Base-by-base conservation (phyloP, 2,113 vertebrate genomes). In the Antennarius striatus region DNA sequence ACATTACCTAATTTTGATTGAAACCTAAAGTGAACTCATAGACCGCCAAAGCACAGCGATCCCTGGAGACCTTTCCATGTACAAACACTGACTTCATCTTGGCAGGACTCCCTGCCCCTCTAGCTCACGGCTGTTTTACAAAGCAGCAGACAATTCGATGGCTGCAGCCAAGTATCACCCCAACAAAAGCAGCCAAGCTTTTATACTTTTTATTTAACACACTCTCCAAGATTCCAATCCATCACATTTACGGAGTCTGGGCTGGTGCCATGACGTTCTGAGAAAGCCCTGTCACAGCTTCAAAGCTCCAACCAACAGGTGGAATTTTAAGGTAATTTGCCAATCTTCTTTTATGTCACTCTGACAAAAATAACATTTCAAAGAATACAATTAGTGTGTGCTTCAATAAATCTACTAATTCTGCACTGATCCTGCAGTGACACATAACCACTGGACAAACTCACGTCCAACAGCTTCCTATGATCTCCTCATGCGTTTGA, bases 41-140 rank as follows among this genome's bases (percentile, higher is more conserved):
- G 83, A 84, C 74, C 70, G 85, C 81, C 80, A 70, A 72, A 89
- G 85, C 83, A 87, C 79, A 52, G 58, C 14, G 48, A 72, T 51
- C 63, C 15, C 8, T 13, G 10, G 77, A 74, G 76, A 71, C 73
- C 30, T 22, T 60, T 75, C 29, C 14, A 3, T 74, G 73, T 55
- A 64, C 63, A 63, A 80, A 73, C 75, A 45, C 73, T 75, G 85
- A 78, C 80, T 82, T 85, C 71, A 73, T 86, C 69, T 79, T 84
- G 84, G 84, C 88, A 71, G 67, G 67, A 51, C n/a, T 80, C 80
- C 63, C 79, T 74, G 73, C 56, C 50, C 75, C 7, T 58, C 72
- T 66, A 63, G 74, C 68, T 59, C 49, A 61, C 13, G 45, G 67
- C 70, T 60, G 64, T 43, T 55, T 81, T 65, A 82, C 67, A 48